These are phyloP conservation scores for Onthophagus taurus DNA, from an alignment of 1,140 invertebrate genomes.

Conservation along the genomic window DNA sequence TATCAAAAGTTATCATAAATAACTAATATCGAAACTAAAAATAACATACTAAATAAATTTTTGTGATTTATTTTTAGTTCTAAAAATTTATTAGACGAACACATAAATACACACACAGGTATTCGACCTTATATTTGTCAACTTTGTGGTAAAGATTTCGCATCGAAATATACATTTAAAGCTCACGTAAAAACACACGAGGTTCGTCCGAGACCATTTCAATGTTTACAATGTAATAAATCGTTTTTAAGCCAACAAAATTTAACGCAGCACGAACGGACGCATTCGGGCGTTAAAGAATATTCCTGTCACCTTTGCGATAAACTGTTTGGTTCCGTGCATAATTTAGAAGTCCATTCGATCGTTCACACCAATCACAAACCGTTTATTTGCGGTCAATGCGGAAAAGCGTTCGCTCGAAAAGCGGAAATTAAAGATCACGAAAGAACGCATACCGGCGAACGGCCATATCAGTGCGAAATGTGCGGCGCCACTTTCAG, in stretches of 20 bases:
- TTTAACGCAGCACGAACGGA: slow-evolving; percentile 60
- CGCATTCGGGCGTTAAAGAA: slow-evolving; percentile 58
- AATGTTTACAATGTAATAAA: slow-evolving; percentile 59
- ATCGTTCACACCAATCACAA: slow-evolving; percentile 54
- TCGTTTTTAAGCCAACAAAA: slow-evolving; percentile 67
- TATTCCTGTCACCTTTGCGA: slow-evolving; percentile 62
- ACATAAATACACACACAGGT: slow-evolving; percentile 61
- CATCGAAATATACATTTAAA: slow-evolving; percentile 67
- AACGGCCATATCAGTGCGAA: slow-evolving; percentile 74
- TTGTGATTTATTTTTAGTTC: slow-evolving; percentile 47
- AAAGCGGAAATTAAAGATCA: slow-evolving; percentile 69
- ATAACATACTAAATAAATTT: too few species aligned
- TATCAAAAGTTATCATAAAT: not conserved
- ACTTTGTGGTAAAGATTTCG: slow-evolving; percentile 61
- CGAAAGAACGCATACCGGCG: slow-evolving; percentile 68
- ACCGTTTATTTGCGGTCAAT: slow-evolving; percentile 58
- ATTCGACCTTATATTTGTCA: slow-evolving; percentile 55
- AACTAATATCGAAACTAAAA: too few species aligned
- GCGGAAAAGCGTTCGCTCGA: slow-evolving; percentile 64
- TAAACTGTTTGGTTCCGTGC: slow-evolving; percentile 64
- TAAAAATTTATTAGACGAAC: slow-evolving; percentile 56
- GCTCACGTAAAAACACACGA: slow-evolving; percentile 67
- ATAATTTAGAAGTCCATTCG: slow-evolving; percentile 66
- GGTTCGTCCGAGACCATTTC: slow-evolving; percentile 54
- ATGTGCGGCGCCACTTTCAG: slow-evolving; percentile 67